Base-by-base conservation (phyloP, 2,797 vertebrate species). In the Hippocampus kuda region DNA sequence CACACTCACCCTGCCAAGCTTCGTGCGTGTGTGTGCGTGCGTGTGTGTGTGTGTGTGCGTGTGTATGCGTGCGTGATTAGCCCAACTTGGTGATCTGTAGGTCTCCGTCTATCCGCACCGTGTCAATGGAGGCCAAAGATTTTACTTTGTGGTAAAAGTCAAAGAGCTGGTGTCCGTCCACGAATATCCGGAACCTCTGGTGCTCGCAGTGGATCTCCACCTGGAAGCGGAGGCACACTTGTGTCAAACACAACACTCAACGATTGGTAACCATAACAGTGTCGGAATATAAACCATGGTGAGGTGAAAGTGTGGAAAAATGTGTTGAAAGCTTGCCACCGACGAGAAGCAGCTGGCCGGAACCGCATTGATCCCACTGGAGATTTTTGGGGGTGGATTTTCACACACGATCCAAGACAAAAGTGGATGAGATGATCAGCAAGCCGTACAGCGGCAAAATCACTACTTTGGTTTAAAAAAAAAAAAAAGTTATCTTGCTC, bases 71-170 rank as follows among this genome's bases (percentile, higher is more conserved):
- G 70, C 62, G 72, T 44, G 9, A 61, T 86, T 93, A 99, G 83
- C 95, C 96, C 22, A 99, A 94, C 89, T 99, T 99, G 71, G 97
- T 99, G 89, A 99, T 94, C 79, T 97, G 95, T 84, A 99, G 92
- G 79, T 96, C 94, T 83, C 97, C 97, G 0, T 92, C 93, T 91
- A 99, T 99, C 88, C 93, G 94, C 89, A 99, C 94, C 24, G 94
- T 94, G 88, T 99, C 93, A 78, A 99, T 98, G 26, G 95, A 90
- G 65, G 93, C 76, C 84, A 99, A 92, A n/a, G 93, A 93, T 90
- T 94, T 93, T 73, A 99, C 90, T 89, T 96, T 96, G 85, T 99
- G 97, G 87, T 96, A 98, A 94, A 98, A 99, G 93, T 99, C 97
- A 93, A 99, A 99, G 79, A 99, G 95, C 88, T 95, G 94, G 84